These are phyloP conservation scores for Grallaria varia DNA, from an alignment of 2,113 vertebrate genomes.

Conservation along the genomic window DNA sequence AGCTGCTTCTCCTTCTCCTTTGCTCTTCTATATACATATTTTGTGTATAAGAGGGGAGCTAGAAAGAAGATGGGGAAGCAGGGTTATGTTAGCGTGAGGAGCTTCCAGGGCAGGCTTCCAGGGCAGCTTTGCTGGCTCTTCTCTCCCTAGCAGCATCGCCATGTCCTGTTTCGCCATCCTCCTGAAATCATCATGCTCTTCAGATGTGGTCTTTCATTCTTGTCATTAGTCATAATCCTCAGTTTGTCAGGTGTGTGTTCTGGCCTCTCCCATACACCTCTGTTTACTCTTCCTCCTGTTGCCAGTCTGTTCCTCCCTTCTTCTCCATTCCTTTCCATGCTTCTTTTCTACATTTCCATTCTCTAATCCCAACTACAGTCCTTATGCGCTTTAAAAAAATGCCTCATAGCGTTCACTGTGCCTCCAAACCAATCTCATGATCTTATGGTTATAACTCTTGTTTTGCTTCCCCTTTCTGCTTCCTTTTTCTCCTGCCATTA, in stretches of 20 bases:
- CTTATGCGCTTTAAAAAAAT: slow-evolving; percentile 62
- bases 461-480: slow-evolving; percentile 67
- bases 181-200: slow-evolving; percentile 62
- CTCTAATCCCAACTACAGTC: slow-evolving; percentile 64
- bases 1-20: slow-evolving; percentile 62
- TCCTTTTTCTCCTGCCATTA: slow-evolving; percentile 60
- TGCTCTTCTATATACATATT: slow-evolving; percentile 48
- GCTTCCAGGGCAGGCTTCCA: slow-evolving; percentile 55
- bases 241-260: slow-evolving; percentile 60
- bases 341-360: slow-evolving; percentile 66
- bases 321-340: slow-evolving; percentile 60
- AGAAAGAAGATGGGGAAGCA: slow-evolving; percentile 69
- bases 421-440: slow-evolving; percentile 69
- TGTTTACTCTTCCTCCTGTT: slow-evolving; percentile 64
- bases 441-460: slow-evolving; percentile 68
- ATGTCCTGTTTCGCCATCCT: slow-evolving; percentile 52
- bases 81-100: slow-evolving; percentile 37
- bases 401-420: slow-evolving; percentile 68
- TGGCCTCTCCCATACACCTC: slow-evolving; percentile 63
- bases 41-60: slow-evolving; percentile 38
- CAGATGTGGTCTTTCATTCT: slow-evolving; percentile 55
- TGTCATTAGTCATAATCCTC: slow-evolving; percentile 58
- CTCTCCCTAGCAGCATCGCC: slow-evolving; percentile 59
- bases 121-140: slow-evolving; percentile 52
- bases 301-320: slow-evolving; percentile 67